Percentiles rank a stretch among this genome's conserved stretches.
These are phyloP conservation scores for Lagocephalus sceleratus DNA, from an alignment of 2,797 vertebrate genomes.

Conservation along the genomic window DNA sequence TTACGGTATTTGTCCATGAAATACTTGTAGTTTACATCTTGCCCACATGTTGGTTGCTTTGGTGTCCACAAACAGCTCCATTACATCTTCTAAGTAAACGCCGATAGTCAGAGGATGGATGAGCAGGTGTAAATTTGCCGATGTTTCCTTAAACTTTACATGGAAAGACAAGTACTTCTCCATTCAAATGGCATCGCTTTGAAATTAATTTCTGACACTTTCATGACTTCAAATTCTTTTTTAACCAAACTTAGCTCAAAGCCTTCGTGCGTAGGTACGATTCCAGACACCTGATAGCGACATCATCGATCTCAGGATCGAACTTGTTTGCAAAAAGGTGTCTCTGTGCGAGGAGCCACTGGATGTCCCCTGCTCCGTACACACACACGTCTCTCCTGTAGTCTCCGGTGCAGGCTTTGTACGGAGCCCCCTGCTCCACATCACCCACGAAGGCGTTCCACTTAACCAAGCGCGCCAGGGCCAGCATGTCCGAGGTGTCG, in stretches of 20 bases:
- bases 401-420: slow-evolving; percentile 77
- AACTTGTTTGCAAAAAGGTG: slow-evolving; percentile 95
- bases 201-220: neutral
- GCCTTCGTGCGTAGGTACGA: slow-evolving; percentile 77
- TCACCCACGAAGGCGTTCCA: slow-evolving; percentile 82
- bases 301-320: slow-evolving; percentile 81
- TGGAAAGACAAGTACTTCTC: neutral
- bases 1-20: no score
- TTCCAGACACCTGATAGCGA: slow-evolving; percentile 84
- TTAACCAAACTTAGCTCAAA: slow-evolving; percentile 42
- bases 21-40: no score
- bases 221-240: neutral
- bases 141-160: no score
- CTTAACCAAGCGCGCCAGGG: slow-evolving; percentile 84
- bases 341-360: slow-evolving; percentile 81
- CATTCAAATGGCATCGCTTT: neutral
- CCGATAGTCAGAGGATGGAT: no score
- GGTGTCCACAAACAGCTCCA: no score
- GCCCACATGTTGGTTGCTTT: no score
- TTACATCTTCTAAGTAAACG: no score
- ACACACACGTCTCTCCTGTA: slow-evolving; percentile 80
- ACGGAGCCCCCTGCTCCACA: slow-evolving; percentile 76
- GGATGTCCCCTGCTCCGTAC: slow-evolving; percentile 83
- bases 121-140: no score
- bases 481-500: slow-evolving; percentile 80